Percentiles rank a stretch among this genome's conserved stretches.
Conservation (phyloP, 2,888 invertebrate species). For the Hydraecia micacea region DNA sequence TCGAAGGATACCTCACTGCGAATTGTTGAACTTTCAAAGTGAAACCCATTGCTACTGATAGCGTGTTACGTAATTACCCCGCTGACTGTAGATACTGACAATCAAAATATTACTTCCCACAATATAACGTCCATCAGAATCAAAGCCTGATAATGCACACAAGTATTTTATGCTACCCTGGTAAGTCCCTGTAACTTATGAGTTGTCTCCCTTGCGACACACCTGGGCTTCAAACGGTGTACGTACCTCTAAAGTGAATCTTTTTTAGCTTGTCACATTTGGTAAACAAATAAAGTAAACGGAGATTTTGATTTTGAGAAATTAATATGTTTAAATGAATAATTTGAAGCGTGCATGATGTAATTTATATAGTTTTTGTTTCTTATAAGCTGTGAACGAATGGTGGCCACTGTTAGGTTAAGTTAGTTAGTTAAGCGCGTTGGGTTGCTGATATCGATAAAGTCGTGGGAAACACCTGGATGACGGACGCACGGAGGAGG, state of each 20-base stretch:
- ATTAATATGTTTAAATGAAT: neutral
- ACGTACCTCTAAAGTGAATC: slow-evolving; percentile 2
- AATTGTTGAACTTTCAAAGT: too few relatives aligned
- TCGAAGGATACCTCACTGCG: too few relatives aligned
- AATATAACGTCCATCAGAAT: slow-evolving; percentile 31
- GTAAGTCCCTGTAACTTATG: slow-evolving; percentile 54
- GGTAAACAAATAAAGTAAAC: neutral
- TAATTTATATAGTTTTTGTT: neutral
- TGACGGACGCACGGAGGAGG: too few relatives aligned
- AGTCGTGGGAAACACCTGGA: too few relatives aligned
- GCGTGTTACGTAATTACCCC: too few relatives aligned
- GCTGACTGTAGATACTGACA: too few relatives aligned
- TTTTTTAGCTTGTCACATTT: neutral
- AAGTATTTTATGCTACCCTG: slow-evolving; percentile 35
- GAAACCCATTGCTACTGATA: too few relatives aligned
- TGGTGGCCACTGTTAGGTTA: too few relatives aligned
- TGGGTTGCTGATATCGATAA: too few relatives aligned
- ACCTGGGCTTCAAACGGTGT: slow-evolving; percentile 50
- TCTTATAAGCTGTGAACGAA: neutral
- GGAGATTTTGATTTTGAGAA: neutral
- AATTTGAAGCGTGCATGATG: neutral
- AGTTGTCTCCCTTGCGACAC: slow-evolving; percentile 48
- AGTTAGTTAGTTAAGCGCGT: too few relatives aligned
- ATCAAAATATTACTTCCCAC: neutral
- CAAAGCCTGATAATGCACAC: slow-evolving; percentile 52